phyloP scores from a whole-genome alignment of 2,797 vertebrate genomes.

The Mus spretus region DNA sequence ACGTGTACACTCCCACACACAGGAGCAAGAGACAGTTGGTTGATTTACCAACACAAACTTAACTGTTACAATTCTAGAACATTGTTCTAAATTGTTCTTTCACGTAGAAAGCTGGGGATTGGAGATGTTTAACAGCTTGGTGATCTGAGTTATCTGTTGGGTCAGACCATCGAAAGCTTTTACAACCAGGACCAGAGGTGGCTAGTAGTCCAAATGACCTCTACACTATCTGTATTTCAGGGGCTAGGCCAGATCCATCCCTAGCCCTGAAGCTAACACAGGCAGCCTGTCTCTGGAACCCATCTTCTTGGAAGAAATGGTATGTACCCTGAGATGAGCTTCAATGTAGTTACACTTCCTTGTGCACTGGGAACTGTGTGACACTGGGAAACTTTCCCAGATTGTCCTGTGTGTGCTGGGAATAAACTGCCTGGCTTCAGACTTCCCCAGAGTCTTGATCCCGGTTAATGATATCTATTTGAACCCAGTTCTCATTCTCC shows the following conservation, averaged over 20 bases:
- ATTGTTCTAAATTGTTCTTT: neutral
- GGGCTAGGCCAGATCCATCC: neutral
- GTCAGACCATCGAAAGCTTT: too few relatives aligned
- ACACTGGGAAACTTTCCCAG: neutral
- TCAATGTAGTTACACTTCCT: neutral
- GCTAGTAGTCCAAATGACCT: neutral
- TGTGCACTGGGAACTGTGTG: neutral
- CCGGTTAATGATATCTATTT: neutral
- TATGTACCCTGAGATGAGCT: neutral
- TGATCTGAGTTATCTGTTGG: neutral
- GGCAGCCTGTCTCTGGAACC: neutral
- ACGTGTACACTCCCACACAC: neutral
- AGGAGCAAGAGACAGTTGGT: neutral
- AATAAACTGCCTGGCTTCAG: neutral
- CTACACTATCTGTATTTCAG: neutral
- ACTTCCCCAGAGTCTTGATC: neutral
- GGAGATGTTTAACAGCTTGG: neutral
- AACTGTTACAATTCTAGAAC: conserved; percentile 49
- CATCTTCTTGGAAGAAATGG: neutral
- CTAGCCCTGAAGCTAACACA: neutral
- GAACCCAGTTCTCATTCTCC: neutral
- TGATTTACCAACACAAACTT: neutral
- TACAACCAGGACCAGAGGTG: neutral
- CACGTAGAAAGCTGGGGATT: neutral
- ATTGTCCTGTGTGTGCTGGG: neutral